A percentile compares a stretch with the other conserved stretches of the same genome.
These are phyloP conservation scores for Ditylenchus dipsaci DNA, from an alignment of 1,140 invertebrate genomes.

Conservation along the genomic window DNA sequence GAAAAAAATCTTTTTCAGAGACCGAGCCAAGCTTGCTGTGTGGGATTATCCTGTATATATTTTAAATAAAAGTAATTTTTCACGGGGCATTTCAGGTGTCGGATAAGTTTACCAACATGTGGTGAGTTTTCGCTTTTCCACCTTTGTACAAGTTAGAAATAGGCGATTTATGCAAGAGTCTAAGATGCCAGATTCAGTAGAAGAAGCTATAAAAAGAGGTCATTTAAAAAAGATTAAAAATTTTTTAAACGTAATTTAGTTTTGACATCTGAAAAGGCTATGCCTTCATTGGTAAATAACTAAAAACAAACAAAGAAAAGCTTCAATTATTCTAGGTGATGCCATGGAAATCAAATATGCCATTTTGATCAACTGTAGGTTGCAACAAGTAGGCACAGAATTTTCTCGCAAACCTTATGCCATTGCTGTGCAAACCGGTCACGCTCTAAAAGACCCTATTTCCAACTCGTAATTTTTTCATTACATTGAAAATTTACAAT, in stretches of 20 bases:
- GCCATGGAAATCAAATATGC: constrained; percentile 85
- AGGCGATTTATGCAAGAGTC: constrained; percentile 64
- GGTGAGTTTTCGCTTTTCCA: constrained; percentile 66
- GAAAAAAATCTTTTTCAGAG: constrained; percentile 61
- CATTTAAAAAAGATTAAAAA: background rate
- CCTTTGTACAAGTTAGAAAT: background rate
- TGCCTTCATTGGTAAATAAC: constrained; percentile 73
- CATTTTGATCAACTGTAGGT: constrained; percentile 79
- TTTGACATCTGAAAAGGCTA: constrained; percentile 76
- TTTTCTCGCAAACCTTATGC: constrained; percentile 94
- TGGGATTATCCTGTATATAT: constrained; percentile 91
- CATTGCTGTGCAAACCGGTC: constrained; percentile 81
- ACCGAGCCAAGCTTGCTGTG: constrained; percentile 84
- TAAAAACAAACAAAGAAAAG: background rate
- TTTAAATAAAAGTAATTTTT: constrained; percentile 55
- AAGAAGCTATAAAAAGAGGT: constrained; percentile 71
- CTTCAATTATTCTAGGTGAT: constrained; percentile 66
- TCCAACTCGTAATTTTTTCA: constrained; percentile 8
- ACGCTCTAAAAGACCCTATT: constrained; percentile 16
- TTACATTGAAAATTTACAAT: constrained; percentile 7
- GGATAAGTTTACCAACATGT: constrained; percentile 97
- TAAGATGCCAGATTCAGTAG: constrained; percentile 70
- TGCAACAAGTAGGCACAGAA: constrained; percentile 83
- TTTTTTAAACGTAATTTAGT: no score
- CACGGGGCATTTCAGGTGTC: constrained; percentile 61